A percentile compares a stretch with the other conserved stretches of the same genome.
These are phyloP conservation scores for Polylopha cassiicola DNA, from an alignment of 2,888 invertebrate species.

Conservation along the genomic window DNA sequence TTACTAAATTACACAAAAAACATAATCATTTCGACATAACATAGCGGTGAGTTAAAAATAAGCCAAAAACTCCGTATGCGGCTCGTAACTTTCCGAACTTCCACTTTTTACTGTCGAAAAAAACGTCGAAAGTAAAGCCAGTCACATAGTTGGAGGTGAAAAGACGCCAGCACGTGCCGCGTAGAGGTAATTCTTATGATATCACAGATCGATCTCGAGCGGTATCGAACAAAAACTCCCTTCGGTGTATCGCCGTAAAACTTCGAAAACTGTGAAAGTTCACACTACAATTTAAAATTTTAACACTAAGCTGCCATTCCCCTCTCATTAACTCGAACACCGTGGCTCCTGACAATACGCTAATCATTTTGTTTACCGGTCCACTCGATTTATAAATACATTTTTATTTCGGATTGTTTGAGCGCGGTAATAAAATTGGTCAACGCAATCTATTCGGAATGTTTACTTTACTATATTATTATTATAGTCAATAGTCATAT, in stretches of 20 bases:
- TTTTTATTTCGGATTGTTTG: slow-evolving; percentile 18
- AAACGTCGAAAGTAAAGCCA: slow-evolving; percentile 24
- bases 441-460: slow-evolving; percentile 1
- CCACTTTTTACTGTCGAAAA: slow-evolving; percentile 9
- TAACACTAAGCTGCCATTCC: slow-evolving; percentile 64
- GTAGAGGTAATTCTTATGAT: slow-evolving; percentile 25
- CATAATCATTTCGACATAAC: no score
- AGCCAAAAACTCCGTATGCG: no score
- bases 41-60: no score
- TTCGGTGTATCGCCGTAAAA: slow-evolving; percentile 41
- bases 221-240: slow-evolving; percentile 42
- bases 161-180: slow-evolving; percentile 56
- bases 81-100: no score
- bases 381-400: slow-evolving; percentile 50
- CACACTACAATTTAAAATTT: slow-evolving; percentile 74
- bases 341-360: slow-evolving; percentile 48
- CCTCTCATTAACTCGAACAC: slow-evolving; percentile 54
- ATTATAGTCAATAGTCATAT: neutral
- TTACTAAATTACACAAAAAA: no score
- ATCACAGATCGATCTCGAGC: slow-evolving; percentile 19
- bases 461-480: neutral
- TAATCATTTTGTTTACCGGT: slow-evolving; percentile 60
- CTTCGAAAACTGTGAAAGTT: slow-evolving; percentile 72
- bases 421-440: slow-evolving; percentile 4
- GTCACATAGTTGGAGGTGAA: slow-evolving; percentile 30